Conservation (phyloP, 64 coral and sea anemone species). For the Porites australiensis region DNA sequence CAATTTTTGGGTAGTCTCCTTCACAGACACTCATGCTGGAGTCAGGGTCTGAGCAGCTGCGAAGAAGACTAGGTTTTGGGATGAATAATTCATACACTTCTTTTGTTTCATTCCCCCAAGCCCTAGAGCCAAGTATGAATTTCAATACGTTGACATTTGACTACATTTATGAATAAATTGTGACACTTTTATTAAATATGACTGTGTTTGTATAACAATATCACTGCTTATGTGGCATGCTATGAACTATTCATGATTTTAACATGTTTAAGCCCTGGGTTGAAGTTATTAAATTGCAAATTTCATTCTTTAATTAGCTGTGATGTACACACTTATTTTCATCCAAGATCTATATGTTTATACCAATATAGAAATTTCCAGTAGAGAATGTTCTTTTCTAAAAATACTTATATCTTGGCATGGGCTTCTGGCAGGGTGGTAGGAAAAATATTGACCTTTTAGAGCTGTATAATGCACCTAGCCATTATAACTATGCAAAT, state of each 20-base stretch:
- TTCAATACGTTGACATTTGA: too few relatives aligned
- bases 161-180: too few relatives aligned
- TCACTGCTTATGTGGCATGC: too few relatives aligned
- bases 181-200: too few relatives aligned
- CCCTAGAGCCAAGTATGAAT: too few relatives aligned
- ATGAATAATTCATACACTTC: too few relatives aligned
- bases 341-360: not conserved
- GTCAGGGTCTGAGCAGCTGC: too few relatives aligned
- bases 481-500: not conserved
- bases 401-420: not conserved
- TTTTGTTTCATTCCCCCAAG: too few relatives aligned
- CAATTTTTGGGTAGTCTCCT: too few relatives aligned
- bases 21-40: too few relatives aligned
- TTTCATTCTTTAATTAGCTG: not conserved
- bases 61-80: too few relatives aligned
- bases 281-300: not conserved
- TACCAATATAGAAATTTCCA: not conserved
- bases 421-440: not conserved
- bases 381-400: not conserved
- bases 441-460: slow-evolving; percentile 36
- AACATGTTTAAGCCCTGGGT: not conserved
- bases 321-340: not conserved
- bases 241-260: not conserved
- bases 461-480: not conserved
- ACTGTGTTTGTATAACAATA: too few relatives aligned